Base-by-base conservation (phyloP, 2,888 invertebrate genomes). In the Cephalotes varians region DNA sequence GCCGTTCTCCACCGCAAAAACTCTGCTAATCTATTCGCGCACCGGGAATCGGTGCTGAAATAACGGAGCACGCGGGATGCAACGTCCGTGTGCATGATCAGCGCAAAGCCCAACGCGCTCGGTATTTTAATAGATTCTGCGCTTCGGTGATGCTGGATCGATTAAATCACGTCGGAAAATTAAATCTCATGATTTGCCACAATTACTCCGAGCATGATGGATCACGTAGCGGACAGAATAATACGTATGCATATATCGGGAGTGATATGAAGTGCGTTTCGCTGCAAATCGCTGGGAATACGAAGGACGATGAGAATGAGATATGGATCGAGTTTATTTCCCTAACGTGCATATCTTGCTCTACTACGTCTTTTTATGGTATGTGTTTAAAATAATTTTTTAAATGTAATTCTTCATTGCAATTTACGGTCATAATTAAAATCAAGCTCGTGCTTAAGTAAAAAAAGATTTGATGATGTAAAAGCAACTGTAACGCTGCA, bases 311-410 rank as follows among this genome's bases (percentile, higher is more conserved):
- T 12, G 54, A 40, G n/a, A 51, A 12, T 18, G 60, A 47, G 21
- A 73, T 44, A 64, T n/a, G 76, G 51, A n/a, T 51, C n/a, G 44
- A 71, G 25, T 79, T 77, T 71, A 79, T 56, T 79, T 72, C 21
- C 21, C 44, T 44, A n/a, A 56, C 56, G 31, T 65, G 18, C 21
- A 34, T 44, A 47, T 54, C 40, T 44, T 44, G 12, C 44, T 34
- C 54, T 44, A 12, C 37, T 25, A 28, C 28, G 21, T 37, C 37
- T 44, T 31, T 1, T 37, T 21, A 15, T 10, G 5, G 58, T 21
- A 4, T 2, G n/a, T 5, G 15, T 21, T 67, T 18, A 15, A 28
- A 4, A 21, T 34, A 12, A 4, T 40, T 21, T n/a, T 12, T 21
- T 65, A 1, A n/a, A 76, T 5, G 15, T 25, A 25, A 28, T 15